Percentiles rank a stretch among this genome's conserved stretches.
Evolutionary conservation across 2,888 invertebrate genomes (phyloP).

Genomic region (Meliscaeva auricollis): DNA sequence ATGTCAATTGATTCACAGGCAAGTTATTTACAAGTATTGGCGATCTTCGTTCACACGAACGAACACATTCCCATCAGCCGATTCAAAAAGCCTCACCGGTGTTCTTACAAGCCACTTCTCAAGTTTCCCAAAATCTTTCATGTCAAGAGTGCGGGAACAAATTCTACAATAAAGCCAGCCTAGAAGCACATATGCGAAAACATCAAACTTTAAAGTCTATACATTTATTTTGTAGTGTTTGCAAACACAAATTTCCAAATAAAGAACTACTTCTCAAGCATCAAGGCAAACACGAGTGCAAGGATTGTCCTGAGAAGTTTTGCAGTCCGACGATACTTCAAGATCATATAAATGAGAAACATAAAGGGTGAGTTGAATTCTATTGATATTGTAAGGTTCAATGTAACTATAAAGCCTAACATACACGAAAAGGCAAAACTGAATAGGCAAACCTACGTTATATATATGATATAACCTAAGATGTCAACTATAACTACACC

Average conservation of each 20-base stretch:
- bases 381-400: too few species aligned
- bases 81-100: neutral
- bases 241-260: constrained; percentile 29
- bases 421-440: too few species aligned
- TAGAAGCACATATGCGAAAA: neutral
- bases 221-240: constrained; percentile 32
- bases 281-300: constrained; percentile 23
- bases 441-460: too few species aligned
- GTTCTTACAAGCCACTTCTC: neutral
- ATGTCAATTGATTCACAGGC: neutral
- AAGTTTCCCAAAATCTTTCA: neutral
- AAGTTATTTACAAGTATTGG: constrained; percentile 23
- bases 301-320: constrained; percentile 3
- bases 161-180: neutral
- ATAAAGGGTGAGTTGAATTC: constrained; percentile 13
- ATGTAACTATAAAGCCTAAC: too few species aligned
- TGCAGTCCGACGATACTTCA: constrained; percentile 15
- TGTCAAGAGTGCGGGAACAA: neutral
- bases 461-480: too few species aligned
- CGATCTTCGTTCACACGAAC: constrained; percentile 40
- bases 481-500: too few species aligned
- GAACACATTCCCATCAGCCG: neutral
- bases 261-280: constrained; percentile 1
- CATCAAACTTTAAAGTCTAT: neutral
- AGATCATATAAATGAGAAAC: constrained; percentile 33